Evolutionary conservation across 1,140 invertebrate species (phyloP).

Genomic region (Drosophila truncata): DNA sequence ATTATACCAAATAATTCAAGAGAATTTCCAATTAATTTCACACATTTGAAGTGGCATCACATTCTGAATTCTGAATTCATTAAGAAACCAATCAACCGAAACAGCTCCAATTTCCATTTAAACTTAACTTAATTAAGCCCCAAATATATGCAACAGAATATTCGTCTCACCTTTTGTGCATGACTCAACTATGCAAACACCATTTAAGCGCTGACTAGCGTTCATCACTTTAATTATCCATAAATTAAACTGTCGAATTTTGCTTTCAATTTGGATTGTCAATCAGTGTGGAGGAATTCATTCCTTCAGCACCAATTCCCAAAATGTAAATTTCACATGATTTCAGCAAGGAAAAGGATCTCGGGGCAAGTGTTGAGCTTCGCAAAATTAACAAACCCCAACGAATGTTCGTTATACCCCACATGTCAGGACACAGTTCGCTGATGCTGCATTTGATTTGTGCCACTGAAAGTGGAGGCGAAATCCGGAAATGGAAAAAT

Average conservation of each 20-base stretch:
- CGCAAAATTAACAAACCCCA: conserved; percentile 23
- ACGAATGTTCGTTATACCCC: conserved; percentile 27
- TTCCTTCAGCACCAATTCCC: not conserved
- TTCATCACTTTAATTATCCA: conserved; percentile 31
- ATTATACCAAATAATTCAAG: not conserved
- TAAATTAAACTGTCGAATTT: conserved; percentile 31
- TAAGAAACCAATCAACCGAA: conserved; percentile 4
- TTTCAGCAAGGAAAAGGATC: not conserved
- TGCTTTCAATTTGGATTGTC: conserved; percentile 23
- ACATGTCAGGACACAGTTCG: conserved; percentile 49
- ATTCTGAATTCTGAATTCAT: conserved; percentile 8
- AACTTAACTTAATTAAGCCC: conserved; percentile 9
- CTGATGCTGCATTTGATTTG: conserved; percentile 64
- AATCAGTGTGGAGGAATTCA: conserved; percentile 18
- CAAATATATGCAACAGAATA: conserved; percentile 20
- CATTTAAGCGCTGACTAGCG: conserved; percentile 12
- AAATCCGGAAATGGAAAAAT: conserved; percentile 18
- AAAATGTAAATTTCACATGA: conserved; percentile 25
- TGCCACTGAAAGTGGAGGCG: conserved; percentile 23
- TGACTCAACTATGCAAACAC: conserved; percentile 20
- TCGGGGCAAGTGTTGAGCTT: not conserved
- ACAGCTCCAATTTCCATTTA: not conserved
- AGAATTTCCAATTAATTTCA: conserved; percentile 15
- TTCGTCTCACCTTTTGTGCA: conserved; percentile 12
- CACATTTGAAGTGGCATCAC: conserved; percentile 2